Evolutionary conservation across 2,888 invertebrate species (phyloP).

Genomic region (Hydraecia micacea): DNA sequence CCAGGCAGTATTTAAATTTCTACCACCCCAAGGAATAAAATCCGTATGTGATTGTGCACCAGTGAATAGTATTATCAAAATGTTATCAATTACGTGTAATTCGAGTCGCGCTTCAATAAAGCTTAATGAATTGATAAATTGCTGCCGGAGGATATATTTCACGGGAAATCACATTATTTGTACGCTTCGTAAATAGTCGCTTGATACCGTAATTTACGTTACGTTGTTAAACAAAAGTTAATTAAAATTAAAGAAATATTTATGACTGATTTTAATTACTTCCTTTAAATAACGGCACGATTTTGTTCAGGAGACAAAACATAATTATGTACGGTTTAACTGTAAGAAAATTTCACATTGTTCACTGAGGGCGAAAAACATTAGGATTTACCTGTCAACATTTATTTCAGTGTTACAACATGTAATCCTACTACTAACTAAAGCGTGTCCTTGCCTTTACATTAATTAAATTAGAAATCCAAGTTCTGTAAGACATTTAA

Average conservation of each 20-base stretch:
- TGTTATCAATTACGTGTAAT: slow-evolving; percentile 66
- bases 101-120: slow-evolving; percentile 64
- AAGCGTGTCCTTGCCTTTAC: not conserved
- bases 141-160: slow-evolving; percentile 63
- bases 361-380: not conserved
- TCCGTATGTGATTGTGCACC: slow-evolving; percentile 13
- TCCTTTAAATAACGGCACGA: not conserved
- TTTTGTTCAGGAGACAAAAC: not conserved
- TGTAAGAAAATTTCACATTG: not conserved
- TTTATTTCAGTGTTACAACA: slow-evolving; percentile 2
- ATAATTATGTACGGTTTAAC: slow-evolving; percentile 14
- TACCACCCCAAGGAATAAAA: slow-evolving; percentile 20
- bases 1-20: not conserved
- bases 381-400: not conserved
- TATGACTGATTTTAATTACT: slow-evolving; percentile 18
- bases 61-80: slow-evolving; percentile 49
- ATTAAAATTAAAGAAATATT: slow-evolving; percentile 48
- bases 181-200: slow-evolving; percentile 48
- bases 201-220: slow-evolving; percentile 49
- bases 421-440: slow-evolving; percentile 1
- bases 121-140: slow-evolving; percentile 69
- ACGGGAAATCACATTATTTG: slow-evolving; percentile 63
- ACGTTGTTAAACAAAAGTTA: slow-evolving; percentile 40
- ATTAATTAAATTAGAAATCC: slow-evolving; percentile 37
- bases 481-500: slow-evolving; percentile 31